These are phyloP conservation scores for Harpalus rubripes DNA, from an alignment of 2,888 invertebrate species.

Conservation along the genomic window DNA sequence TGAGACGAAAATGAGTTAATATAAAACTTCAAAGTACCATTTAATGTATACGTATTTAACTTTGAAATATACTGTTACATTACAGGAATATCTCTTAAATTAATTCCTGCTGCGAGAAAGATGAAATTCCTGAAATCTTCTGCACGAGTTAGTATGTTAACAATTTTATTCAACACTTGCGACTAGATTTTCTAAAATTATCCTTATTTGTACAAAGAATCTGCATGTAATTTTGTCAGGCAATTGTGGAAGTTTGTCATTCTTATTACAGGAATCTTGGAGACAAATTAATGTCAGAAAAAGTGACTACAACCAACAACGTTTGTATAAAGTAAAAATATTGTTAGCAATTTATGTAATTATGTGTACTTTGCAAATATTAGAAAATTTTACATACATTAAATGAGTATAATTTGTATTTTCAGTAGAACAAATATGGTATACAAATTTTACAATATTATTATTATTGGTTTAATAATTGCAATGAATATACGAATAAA, in stretches of 20 bases:
- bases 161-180: not conserved
- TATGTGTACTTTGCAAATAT: not conserved
- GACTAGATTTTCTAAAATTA: not conserved
- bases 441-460: no score
- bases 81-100: not conserved
- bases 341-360: not conserved
- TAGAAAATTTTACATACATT: not conserved
- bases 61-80: not conserved
- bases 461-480: no score
- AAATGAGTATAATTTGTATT: not conserved
- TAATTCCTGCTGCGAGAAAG: not conserved
- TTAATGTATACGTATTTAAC: not conserved
- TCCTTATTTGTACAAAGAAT: not conserved
- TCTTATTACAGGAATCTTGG: not conserved
- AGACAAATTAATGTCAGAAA: not conserved
- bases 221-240: not conserved
- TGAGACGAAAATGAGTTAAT: not conserved
- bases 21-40: not conserved
- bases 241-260: not conserved
- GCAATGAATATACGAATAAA: no score
- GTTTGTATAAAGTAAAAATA: not conserved
- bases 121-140: slow-evolving; percentile 2
- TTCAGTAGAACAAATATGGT: not conserved
- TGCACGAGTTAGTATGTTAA: not conserved
- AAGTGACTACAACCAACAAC: not conserved